These are phyloP conservation scores for Himalopsyche tibetana DNA, from an alignment of 2,888 invertebrate genomes.

Conservation along the genomic window DNA sequence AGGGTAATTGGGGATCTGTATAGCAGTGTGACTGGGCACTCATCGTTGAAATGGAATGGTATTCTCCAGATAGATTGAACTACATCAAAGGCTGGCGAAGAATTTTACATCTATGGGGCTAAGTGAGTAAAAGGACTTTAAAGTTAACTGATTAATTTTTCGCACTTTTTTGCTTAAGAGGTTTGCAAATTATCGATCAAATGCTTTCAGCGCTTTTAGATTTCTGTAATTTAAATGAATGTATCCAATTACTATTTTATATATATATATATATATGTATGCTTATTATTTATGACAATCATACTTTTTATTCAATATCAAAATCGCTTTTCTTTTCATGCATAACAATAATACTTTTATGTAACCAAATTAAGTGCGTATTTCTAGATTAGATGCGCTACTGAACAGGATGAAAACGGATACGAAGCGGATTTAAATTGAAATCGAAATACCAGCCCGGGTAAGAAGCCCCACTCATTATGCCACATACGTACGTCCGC, in stretches of 20 bases:
- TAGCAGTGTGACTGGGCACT: slow-evolving; percentile 38
- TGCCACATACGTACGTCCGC: slow-evolving; percentile 35
- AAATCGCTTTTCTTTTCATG: too few relatives aligned
- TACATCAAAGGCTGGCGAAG: slow-evolving; percentile 1
- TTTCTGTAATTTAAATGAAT: too few relatives aligned
- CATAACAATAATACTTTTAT: too few relatives aligned
- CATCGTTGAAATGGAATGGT: slow-evolving; percentile 39
- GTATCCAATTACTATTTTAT: too few relatives aligned
- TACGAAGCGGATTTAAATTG: slow-evolving; percentile 24
- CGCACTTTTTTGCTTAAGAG: too few relatives aligned
- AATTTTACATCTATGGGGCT: neutral
- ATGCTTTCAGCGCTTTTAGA: too few relatives aligned
- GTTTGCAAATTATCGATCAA: too few relatives aligned
- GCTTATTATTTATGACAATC: too few relatives aligned
- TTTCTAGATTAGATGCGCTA: neutral
- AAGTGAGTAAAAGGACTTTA: neutral
- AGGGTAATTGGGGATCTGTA: slow-evolving; percentile 44
- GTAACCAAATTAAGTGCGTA: neutral
- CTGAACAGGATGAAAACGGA: slow-evolving; percentile 13
- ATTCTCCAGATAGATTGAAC: slow-evolving; percentile 32
- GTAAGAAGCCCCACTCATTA: slow-evolving; percentile 23
- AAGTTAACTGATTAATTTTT: too few relatives aligned
- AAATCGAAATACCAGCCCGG: slow-evolving; percentile 31
- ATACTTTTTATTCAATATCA: too few relatives aligned
- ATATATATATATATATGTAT: too few relatives aligned